These are phyloP conservation scores for Scylla paramamosain DNA, from an alignment of 1,140 invertebrate species.

Conservation along the genomic window DNA sequence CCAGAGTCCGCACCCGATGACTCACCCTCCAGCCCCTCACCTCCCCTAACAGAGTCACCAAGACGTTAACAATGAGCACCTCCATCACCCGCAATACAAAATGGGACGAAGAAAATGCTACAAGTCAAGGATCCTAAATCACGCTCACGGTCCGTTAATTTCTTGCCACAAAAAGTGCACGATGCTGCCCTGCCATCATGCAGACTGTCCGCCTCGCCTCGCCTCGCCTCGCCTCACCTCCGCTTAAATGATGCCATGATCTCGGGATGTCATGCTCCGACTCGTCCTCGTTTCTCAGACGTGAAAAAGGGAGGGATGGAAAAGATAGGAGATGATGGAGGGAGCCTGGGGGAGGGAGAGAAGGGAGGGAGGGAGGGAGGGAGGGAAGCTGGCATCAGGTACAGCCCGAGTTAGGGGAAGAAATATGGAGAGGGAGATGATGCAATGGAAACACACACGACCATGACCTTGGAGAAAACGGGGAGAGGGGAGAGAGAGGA, in stretches of 20 bases:
- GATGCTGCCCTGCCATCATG: neutral
- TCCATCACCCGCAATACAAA: neutral
- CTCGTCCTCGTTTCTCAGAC: neutral
- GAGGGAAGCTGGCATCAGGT: neutral
- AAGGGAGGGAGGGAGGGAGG: neutral
- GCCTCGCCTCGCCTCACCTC: neutral
- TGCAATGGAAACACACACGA: neutral
- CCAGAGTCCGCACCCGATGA: neutral
- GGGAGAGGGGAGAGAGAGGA: neutral
- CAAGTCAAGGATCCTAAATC: neutral
- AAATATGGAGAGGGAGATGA: slow-evolving; percentile 32
- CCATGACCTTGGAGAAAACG: slow-evolving; percentile 2
- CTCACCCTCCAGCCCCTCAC: neutral
- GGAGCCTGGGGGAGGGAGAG: neutral
- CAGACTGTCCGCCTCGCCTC: neutral
- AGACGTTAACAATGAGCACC: neutral
- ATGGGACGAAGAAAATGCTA: neutral
- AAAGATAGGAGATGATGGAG: neutral
- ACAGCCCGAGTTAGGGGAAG: neutral
- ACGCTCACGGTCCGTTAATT: neutral
- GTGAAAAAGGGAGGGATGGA: neutral
- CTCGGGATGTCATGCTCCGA: neutral
- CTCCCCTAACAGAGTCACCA: neutral
- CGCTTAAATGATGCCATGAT: neutral
- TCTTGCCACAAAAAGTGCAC: neutral